Base-by-base conservation (phyloP, 2,888 invertebrate genomes). In the Agonopterix alstromeriana region DNA sequence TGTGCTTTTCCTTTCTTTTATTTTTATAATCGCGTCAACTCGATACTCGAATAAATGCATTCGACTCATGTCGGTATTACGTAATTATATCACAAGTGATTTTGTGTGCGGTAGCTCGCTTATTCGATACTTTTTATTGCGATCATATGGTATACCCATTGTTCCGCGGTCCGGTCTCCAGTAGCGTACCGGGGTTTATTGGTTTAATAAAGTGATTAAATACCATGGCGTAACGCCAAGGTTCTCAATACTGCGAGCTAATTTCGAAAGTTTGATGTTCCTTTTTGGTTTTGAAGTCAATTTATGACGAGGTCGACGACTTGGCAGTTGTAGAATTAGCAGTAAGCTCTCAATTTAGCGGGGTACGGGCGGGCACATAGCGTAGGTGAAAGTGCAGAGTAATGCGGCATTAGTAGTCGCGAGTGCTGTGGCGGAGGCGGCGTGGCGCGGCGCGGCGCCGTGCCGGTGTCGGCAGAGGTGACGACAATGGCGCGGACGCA, bases 181-280 rank as follows among this genome's bases (percentile, higher is more conserved):
- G 64, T 68, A 64, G 61, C 60, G 52, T 48, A 50, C 55, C 59
- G 54, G 58, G 61, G 61, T 77, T 80, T 80, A 81, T 75, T 69
- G 77, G 73, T 74, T 80, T 80, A 78, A 73, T 77, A 79, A 77
- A 79, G 80, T 80, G 80, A 81, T 80, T 81, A 79, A 82, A 80
- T 79, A 75, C 67, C 73, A 71, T 70, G 69, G 73, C 73, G 75
- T 71, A 73, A 73, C 70, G 73, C 73, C 69, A 72, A 60, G 60
- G 59, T 58, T 44, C 49, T 59, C 67, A 64, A 65, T 67, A 67
- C 69, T 63, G 68, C 56, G 68, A 70, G 74, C 75, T 81, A 78
- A 81, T 80, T 81, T 77, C 66, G 72, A 73, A 73, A 73, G 70
- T 70, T 72, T 70, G 67, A 64, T 51, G 50, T 53, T 58, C 49